Base-by-base conservation (phyloP, 2,888 invertebrate genomes). In the Polydrusus cervinus region DNA sequence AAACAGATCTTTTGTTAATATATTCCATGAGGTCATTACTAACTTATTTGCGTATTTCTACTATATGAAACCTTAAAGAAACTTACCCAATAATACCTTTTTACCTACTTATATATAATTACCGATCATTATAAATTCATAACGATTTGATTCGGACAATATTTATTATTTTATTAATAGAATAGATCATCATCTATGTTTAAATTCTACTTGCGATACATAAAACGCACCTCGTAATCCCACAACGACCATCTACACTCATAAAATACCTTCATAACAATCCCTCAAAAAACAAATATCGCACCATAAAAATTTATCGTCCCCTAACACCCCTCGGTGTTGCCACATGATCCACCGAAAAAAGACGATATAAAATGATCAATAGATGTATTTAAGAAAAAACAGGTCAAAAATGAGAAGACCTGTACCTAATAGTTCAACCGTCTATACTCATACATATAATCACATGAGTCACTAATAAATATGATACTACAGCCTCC, bases 231-330 rank as follows among this genome's bases (percentile, higher is more conserved):
- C 25, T 16, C 18, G 13, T 49, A 45, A 62, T 30, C 25, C 62
- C 45, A 16, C 14, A 57, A 57, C 57, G 14, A 38, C 38, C 30
- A 10, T 16, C 57, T 38, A 11, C 38, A 38, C 14, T 14, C 38
- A 38, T 38, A 60, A 25, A 60, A 60, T 60, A 40, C 18, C 3
- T 18, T 38, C 25, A 16, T 38, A 60, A 40, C 16, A 60, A 40
- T 38, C 18, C 57, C 11, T 38, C 16, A 38, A 60, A 47, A 64
- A 25, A 49, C 14, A 64, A 60, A 70, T 70, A 51, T 51, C 62
- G 49, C 70, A 61, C 49, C 70, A 61, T 49, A 70, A 70, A 61
- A 61, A 70, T 70, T 61, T 70, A 70, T 70, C 18, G 61, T 49
- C 51, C 45, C 61, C 49, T 62, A 51, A 34, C 38, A 70, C 49